These are phyloP conservation scores for Amphibalanus amphitrite DNA, from an alignment of 1,140 invertebrate genomes.

Conservation along the genomic window DNA sequence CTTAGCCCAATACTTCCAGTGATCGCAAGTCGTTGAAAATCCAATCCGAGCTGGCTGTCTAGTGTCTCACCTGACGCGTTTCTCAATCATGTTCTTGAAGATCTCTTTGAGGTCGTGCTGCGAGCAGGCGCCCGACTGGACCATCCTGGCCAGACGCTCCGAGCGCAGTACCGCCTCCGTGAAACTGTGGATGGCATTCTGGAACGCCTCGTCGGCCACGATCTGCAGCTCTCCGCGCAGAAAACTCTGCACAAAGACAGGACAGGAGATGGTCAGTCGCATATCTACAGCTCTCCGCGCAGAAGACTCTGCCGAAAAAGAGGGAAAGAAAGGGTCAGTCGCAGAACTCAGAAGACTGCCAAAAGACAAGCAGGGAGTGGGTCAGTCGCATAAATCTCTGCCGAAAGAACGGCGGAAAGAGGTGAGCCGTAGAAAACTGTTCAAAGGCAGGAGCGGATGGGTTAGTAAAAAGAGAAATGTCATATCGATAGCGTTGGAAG, in stretches of 20 bases:
- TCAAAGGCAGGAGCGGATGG: too few species aligned
- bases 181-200: slow-evolving; percentile 95
- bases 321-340: background rate
- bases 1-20: background rate
- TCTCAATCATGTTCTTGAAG: slow-evolving; percentile 93
- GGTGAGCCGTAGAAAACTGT: too few species aligned
- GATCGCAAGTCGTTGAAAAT: background rate
- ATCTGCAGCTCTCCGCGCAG: slow-evolving; percentile 92
- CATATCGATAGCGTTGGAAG: too few species aligned
- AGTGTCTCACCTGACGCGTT: slow-evolving; percentile 58
- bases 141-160: slow-evolving; percentile 86
- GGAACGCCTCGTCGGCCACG: slow-evolving; percentile 96
- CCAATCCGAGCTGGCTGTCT: background rate
- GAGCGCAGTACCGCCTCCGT: slow-evolving; percentile 94
- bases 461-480: too few species aligned
- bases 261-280: too few species aligned
- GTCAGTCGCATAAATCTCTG: too few species aligned
- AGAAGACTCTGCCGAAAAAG: too few species aligned
- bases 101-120: slow-evolving; percentile 97
- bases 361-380: too few species aligned
- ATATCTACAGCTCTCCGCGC: too few species aligned
- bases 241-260: slow-evolving; percentile 44
- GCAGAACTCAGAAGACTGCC: slow-evolving; percentile 6
- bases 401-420: too few species aligned
- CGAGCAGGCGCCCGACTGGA: slow-evolving; percentile 89